phyloP scores from a whole-genome alignment of 2,888 invertebrate species.

The Pachydiplax longipennis region DNA sequence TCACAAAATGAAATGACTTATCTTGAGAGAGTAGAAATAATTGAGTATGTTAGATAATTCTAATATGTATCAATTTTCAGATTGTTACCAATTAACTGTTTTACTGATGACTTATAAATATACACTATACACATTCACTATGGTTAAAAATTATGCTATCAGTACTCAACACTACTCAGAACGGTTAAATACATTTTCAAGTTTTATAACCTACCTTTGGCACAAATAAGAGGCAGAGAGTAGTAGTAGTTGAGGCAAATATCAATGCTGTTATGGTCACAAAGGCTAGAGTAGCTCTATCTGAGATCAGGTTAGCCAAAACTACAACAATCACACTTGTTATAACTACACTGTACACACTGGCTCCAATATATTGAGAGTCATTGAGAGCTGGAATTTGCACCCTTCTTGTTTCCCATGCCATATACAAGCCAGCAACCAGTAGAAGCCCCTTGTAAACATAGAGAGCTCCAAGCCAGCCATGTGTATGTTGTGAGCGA shows the following conservation, averaged over 20 bases:
- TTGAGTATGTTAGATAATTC: no score
- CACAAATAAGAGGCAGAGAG: slow-evolving; percentile 83
- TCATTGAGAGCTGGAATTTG: slow-evolving; percentile 92
- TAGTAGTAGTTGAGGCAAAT: slow-evolving; percentile 84
- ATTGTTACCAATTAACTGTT: no score
- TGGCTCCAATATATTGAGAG: slow-evolving; percentile 92
- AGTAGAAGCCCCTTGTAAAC: slow-evolving; percentile 89
- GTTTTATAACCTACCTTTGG: slow-evolving; percentile 68
- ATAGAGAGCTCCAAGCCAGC: slow-evolving; percentile 90
- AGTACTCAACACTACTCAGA: no score
- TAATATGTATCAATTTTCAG: no score
- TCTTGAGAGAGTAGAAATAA: background rate
- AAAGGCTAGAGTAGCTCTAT: slow-evolving; percentile 80
- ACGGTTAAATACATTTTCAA: no score
- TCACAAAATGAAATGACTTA: background rate
- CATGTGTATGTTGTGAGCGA: slow-evolving; percentile 83
- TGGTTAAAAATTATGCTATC: no score
- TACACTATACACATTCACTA: no score
- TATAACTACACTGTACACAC: slow-evolving; percentile 90
- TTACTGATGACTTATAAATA: no score
- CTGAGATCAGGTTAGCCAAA: slow-evolving; percentile 85
- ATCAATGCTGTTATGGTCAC: slow-evolving; percentile 84
- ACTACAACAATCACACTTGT: slow-evolving; percentile 87
- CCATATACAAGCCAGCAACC: slow-evolving; percentile 92
- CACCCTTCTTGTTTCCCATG: slow-evolving; percentile 92